Percentiles rank a stretch among this genome's conserved stretches.
Evolutionary conservation across 2,797 vertebrate species (phyloP).

Genomic region (Tachyglossus aculeatus): DNA sequence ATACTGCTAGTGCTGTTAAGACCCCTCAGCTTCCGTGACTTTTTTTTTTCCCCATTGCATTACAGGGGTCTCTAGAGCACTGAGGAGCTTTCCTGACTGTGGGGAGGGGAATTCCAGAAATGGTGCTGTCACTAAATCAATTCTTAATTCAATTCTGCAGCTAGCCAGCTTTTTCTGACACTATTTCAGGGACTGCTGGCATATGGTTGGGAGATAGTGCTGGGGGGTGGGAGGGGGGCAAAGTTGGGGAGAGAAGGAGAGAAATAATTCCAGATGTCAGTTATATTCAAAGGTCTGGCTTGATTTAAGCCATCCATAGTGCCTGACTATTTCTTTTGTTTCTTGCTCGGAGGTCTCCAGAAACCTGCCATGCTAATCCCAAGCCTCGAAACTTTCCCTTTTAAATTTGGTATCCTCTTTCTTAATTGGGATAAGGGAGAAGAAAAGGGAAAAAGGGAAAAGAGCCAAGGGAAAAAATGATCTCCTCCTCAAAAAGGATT

Average conservation of each 20-base stretch:
- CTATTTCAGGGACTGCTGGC: neutral
- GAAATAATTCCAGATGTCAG: neutral
- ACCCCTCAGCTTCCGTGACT: too few species aligned
- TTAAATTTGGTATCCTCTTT: neutral
- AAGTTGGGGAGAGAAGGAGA: too few species aligned
- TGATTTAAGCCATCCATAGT: neutral
- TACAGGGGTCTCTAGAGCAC: too few species aligned
- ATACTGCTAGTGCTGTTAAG: too few species aligned
- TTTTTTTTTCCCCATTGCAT: too few species aligned
- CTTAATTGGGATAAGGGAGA: neutral
- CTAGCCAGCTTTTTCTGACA: neutral
- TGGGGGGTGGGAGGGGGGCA: too few species aligned
- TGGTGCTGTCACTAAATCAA: neutral
- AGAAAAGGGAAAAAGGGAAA: too few species aligned
- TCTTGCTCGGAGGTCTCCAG: neutral
- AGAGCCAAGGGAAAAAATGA: too few species aligned
- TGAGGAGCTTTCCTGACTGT: too few species aligned
- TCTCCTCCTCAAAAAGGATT: too few species aligned
- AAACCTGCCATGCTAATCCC: neutral
- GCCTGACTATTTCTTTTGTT: neutral
- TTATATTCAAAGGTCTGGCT: neutral
- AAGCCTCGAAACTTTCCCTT: neutral
- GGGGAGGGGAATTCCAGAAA: neutral
- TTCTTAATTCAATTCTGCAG: neutral
- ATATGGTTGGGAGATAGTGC: neutral